Evolutionary conservation across 2,113 vertebrate genomes (phyloP).

Genomic region (Catagonus wagneri): DNA sequence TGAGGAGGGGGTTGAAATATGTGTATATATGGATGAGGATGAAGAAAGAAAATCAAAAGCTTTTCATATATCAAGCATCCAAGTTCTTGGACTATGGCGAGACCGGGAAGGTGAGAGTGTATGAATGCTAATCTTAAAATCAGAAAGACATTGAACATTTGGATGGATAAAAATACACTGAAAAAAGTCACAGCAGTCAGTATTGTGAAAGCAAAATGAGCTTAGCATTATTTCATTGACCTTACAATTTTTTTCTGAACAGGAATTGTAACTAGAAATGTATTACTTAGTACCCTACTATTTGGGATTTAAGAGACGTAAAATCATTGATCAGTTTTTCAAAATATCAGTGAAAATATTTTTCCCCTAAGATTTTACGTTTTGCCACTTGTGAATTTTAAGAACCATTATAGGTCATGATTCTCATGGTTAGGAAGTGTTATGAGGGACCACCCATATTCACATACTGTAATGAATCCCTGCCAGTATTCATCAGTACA

Average conservation of each 20-base stretch:
- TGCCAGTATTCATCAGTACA: background rate
- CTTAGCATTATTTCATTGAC: background rate
- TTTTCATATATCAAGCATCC: background rate
- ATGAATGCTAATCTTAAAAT: background rate
- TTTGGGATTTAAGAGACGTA: constrained; percentile 19
- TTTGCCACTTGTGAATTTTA: background rate
- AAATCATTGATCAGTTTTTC: background rate
- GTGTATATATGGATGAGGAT: background rate
- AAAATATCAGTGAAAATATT: constrained; percentile 40
- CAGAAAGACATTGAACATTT: background rate
- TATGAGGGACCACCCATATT: background rate
- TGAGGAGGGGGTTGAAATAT: background rate
- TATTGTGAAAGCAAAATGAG: background rate
- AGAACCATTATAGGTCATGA: background rate
- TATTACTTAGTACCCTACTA: background rate
- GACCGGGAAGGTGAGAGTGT: background rate
- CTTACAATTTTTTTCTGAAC: background rate
- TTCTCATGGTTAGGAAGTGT: background rate
- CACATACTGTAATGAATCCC: background rate
- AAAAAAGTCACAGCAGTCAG: background rate
- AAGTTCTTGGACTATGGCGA: background rate
- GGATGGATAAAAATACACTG: background rate
- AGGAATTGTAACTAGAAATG: background rate
- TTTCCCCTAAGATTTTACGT: constrained; percentile 10
- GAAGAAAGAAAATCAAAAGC: constrained; percentile 20